phyloP scores from a whole-genome alignment of 2,113 vertebrate genomes.

The Kobus ellipsiprymnus region DNA sequence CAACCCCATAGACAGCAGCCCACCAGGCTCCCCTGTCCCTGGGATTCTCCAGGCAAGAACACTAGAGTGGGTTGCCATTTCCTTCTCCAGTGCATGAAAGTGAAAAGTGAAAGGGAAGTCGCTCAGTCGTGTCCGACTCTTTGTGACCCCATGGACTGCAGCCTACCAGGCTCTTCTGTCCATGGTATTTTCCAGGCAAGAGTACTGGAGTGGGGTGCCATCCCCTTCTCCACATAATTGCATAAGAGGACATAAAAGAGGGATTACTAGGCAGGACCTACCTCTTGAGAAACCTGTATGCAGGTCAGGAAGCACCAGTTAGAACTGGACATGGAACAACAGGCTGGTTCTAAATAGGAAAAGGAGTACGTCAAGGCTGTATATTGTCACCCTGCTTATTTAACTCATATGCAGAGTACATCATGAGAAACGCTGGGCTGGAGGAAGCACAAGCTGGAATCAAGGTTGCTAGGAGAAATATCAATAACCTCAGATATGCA shows the following conservation, averaged over 20 bases:
- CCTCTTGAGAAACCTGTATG: not conserved
- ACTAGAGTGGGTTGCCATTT: no score
- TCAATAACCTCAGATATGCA: not conserved
- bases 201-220: no score
- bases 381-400: not conserved
- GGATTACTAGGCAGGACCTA: not conserved
- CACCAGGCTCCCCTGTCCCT: no score
- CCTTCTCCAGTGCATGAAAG: no score
- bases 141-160: no score
- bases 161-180: no score
- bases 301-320: not conserved
- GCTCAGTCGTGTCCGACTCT: no score
- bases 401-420: not conserved
- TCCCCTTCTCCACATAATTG: no score
- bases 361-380: not conserved
- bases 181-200: no score
- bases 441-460: not conserved
- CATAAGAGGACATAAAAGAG: not conserved
- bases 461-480: not conserved
- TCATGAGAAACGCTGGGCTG: not conserved
- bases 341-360: not conserved
- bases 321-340: not conserved
- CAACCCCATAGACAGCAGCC: no score
- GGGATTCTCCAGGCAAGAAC: no score
- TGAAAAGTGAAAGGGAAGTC: no score